A percentile compares a stretch with the other conserved stretches of the same genome.
Conservation (phyloP, 53 echinoderm and acorn worm genomes). For the Holothuria leucospilota region DNA sequence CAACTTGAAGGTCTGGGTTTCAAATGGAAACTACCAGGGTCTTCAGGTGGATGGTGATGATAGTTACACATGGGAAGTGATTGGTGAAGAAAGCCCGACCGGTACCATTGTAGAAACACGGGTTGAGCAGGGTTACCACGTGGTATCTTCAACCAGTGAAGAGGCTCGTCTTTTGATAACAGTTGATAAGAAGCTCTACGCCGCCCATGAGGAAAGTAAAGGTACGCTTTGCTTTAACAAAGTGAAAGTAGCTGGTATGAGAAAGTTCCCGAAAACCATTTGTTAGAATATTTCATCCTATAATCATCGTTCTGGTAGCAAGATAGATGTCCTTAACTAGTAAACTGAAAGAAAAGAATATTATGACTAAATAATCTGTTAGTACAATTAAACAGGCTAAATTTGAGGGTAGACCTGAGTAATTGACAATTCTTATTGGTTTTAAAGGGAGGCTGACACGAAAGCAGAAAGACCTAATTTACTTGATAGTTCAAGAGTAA, state of each 20-base stretch:
- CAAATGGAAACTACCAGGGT: background rate
- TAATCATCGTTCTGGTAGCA: too few relatives aligned
- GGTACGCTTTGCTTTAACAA: background rate
- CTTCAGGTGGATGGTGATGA: background rate
- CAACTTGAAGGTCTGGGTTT: slow-evolving; percentile 12
- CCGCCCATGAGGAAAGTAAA: background rate
- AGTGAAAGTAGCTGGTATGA: background rate
- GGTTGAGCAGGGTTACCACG: slow-evolving; percentile 16
- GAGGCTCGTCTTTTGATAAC: background rate
- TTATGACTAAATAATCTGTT: too few relatives aligned
- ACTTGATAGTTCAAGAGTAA: too few relatives aligned
- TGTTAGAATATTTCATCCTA: background rate
- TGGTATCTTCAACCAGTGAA: slow-evolving; percentile 1
- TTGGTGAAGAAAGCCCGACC: background rate
- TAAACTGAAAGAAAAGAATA: too few relatives aligned
- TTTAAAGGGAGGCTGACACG: too few relatives aligned
- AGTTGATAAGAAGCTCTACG: slow-evolving; percentile 1
- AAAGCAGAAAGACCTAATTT: too few relatives aligned
- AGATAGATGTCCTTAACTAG: too few relatives aligned
- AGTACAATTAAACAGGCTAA: too few relatives aligned
- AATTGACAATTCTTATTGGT: too few relatives aligned
- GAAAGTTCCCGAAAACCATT: background rate
- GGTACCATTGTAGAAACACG: background rate
- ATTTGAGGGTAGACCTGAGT: too few relatives aligned
- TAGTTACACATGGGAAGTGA: background rate